Evolutionary conservation across 2,888 invertebrate genomes (phyloP).

Genomic region (Ophioninae sp.): DNA sequence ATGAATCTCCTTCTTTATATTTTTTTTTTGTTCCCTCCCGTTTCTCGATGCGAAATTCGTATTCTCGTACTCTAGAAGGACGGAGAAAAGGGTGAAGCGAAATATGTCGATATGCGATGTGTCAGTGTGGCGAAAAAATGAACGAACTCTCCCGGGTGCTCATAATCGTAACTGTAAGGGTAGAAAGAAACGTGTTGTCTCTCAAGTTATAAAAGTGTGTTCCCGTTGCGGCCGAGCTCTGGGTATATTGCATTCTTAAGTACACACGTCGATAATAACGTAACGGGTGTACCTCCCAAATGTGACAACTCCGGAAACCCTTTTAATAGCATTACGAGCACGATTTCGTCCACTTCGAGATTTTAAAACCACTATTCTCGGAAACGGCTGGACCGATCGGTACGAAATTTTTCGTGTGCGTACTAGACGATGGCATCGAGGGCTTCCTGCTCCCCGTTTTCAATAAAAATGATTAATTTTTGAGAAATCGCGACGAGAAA

Average conservation of each 20-base stretch:
- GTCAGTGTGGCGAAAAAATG: conserved; percentile 2
- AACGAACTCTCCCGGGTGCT: background rate
- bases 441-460: too few relatives aligned
- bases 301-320: background rate
- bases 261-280: background rate
- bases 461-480: too few relatives aligned
- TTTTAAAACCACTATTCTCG: too few relatives aligned
- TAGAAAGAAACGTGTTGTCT: background rate
- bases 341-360: too few relatives aligned
- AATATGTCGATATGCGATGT: conserved; percentile 22
- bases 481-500: too few relatives aligned
- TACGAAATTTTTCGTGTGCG: too few relatives aligned
- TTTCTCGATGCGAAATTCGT: background rate
- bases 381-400: too few relatives aligned
- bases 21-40: background rate
- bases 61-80: background rate
- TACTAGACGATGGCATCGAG: too few relatives aligned
- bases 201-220: conserved; percentile 12
- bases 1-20: conserved; percentile 4
- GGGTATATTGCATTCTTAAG: background rate
- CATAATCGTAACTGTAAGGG: conserved; percentile 11
- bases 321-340: too few relatives aligned
- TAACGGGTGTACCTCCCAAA: conserved; percentile 1
- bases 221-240: conserved; percentile 5
- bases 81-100: background rate